These are phyloP conservation scores for Agrotis exclamationis DNA, from an alignment of 2,888 invertebrate species.

Conservation along the genomic window DNA sequence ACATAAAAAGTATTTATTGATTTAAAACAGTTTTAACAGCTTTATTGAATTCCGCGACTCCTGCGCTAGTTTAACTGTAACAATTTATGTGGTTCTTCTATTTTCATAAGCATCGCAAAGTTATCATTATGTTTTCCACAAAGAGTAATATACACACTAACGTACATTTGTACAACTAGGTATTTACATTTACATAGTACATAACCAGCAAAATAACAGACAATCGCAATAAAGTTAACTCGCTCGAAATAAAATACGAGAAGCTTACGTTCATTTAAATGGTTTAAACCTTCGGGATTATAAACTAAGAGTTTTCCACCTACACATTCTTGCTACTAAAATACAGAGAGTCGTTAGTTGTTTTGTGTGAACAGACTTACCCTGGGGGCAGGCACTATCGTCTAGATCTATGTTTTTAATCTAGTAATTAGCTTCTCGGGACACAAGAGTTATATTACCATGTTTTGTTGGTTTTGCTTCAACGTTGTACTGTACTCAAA, in stretches of 20 bases:
- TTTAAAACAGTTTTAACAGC: no score
- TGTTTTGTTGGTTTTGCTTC: slow-evolving; percentile 48
- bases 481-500: slow-evolving; percentile 37
- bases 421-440: slow-evolving; percentile 72
- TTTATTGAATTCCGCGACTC: no score
- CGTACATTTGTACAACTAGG: background rate
- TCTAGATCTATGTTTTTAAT: slow-evolving; percentile 73
- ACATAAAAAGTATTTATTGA: no score
- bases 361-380: slow-evolving; percentile 65
- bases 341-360: slow-evolving; percentile 57
- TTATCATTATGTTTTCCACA: background rate
- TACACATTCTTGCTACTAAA: slow-evolving; percentile 56
- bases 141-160: background rate
- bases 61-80: no score
- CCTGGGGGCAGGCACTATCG: slow-evolving; percentile 63
- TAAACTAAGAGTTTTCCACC: slow-evolving; percentile 58
- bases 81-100: no score
- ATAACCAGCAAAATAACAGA: slow-evolving; percentile 21
- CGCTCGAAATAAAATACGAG: slow-evolving; percentile 56
- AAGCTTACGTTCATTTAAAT: slow-evolving; percentile 59
- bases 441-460: slow-evolving; percentile 58
- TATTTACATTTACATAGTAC: background rate
- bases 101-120: no score
- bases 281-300: slow-evolving; percentile 60
- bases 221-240: slow-evolving; percentile 52